Percentiles rank a stretch among this genome's conserved stretches.
Evolutionary conservation across 2,888 invertebrate species (phyloP).

Genomic region (Apamea anceps): DNA sequence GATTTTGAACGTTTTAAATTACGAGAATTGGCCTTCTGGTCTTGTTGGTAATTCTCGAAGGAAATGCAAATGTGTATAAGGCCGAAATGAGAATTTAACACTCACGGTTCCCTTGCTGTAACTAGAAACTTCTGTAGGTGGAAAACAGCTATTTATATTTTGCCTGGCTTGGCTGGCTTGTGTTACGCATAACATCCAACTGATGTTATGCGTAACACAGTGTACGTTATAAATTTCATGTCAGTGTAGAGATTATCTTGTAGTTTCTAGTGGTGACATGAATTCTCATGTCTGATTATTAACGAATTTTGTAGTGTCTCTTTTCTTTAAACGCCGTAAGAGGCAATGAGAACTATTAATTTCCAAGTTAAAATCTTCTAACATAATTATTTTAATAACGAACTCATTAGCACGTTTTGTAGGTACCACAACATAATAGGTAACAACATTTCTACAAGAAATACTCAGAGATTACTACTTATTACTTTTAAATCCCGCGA

Average conservation of each 20-base stretch:
- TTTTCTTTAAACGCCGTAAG: neutral
- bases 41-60: slow-evolving; percentile 9
- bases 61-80: slow-evolving; percentile 27
- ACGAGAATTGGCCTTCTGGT: too few relatives aligned
- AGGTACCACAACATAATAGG: neutral
- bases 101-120: slow-evolving; percentile 7
- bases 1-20: too few relatives aligned
- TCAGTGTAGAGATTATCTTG: neutral
- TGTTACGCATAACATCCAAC: too few relatives aligned
- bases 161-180: neutral
- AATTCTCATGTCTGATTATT: neutral
- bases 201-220: neutral
- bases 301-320: neutral
- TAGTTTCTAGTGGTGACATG: neutral
- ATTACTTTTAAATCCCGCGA: neutral
- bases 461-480: neutral
- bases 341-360: neutral
- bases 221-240: neutral
- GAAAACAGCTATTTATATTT: slow-evolving; percentile 32
- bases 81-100: slow-evolving; percentile 23
- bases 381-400: neutral
- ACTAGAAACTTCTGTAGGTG: slow-evolving; percentile 25
- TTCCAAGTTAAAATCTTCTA: neutral
- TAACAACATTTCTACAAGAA: slow-evolving; percentile 11
- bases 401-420: neutral